A percentile compares a stretch with the other conserved stretches of the same genome.
phyloP scores from a whole-genome alignment of 2,797 vertebrate genomes.

The Helostoma temminkii region DNA sequence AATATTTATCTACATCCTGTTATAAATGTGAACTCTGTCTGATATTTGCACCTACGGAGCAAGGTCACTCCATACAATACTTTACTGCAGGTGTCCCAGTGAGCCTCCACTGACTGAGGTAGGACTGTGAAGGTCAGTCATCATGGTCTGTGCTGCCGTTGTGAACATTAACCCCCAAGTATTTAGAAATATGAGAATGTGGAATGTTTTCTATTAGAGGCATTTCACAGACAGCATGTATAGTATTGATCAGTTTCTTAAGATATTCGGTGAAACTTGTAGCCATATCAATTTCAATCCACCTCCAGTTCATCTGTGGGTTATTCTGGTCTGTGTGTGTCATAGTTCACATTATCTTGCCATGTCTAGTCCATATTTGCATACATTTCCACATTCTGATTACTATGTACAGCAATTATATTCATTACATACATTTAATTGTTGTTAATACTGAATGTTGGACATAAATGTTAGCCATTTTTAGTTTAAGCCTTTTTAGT shows the following conservation, averaged over 20 bases:
- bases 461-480: too few relatives aligned
- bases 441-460: too few relatives aligned
- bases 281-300: too few relatives aligned
- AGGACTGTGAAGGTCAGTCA: background rate
- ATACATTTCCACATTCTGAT: too few relatives aligned
- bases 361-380: too few relatives aligned
- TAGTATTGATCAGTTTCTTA: background rate
- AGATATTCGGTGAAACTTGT: too few relatives aligned
- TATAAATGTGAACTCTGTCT: background rate
- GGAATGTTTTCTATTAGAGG: background rate
- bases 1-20: constrained; percentile 8
- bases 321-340: too few relatives aligned
- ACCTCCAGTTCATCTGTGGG: too few relatives aligned
- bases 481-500: too few relatives aligned
- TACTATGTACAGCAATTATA: too few relatives aligned
- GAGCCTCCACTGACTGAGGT: background rate
- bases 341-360: too few relatives aligned
- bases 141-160: background rate
- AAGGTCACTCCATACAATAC: constrained; percentile 18
- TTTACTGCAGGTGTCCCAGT: background rate
- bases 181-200: background rate
- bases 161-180: background rate
- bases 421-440: too few relatives aligned
- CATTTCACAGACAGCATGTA: background rate
- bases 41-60: constrained; percentile 9